Evolutionary conservation across 1,140 invertebrate species (phyloP).

Genomic region (Trachymyrmex septentrionalis): DNA sequence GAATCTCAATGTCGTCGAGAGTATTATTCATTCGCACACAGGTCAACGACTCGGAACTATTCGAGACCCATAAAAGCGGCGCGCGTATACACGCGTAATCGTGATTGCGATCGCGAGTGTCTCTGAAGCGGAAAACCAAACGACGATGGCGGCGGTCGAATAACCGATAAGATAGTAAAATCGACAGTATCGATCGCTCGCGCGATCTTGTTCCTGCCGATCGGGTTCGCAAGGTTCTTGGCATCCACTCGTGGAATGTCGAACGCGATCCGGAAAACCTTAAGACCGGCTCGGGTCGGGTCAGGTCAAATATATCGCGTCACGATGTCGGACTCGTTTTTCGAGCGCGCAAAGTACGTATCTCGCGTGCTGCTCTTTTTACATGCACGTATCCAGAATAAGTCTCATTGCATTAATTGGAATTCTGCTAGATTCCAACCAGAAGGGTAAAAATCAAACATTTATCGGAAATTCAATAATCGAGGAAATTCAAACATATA

Average conservation of each 20-base stretch:
- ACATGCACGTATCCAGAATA: neutral
- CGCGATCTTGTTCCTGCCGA: slow-evolving; percentile 17
- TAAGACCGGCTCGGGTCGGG: slow-evolving; percentile 48
- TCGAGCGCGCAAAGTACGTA: slow-evolving; percentile 12
- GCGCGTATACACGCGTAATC: neutral
- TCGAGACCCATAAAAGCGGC: neutral
- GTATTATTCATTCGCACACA: neutral
- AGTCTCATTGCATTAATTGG: too few species aligned
- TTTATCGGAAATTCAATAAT: too few species aligned
- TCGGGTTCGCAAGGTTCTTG: slow-evolving; percentile 35
- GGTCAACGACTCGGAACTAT: slow-evolving; percentile 34
- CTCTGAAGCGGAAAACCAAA: slow-evolving; percentile 44
- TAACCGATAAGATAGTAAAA: slow-evolving; percentile 59
- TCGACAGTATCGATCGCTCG: slow-evolving; percentile 42
- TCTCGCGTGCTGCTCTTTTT: neutral
- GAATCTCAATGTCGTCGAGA: neutral
- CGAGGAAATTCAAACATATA: too few species aligned
- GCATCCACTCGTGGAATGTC: slow-evolving; percentile 42
- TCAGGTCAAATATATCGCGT: slow-evolving; percentile 22
- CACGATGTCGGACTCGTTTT: slow-evolving; percentile 15
- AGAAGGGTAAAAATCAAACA: too few species aligned
- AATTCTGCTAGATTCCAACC: too few species aligned
- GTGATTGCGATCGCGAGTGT: slow-evolving; percentile 2
- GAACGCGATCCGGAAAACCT: slow-evolving; percentile 47
- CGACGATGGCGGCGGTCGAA: slow-evolving; percentile 12